phyloP scores from a whole-genome alignment of 2,797 vertebrate genomes.

The Furcifer pardalis region DNA sequence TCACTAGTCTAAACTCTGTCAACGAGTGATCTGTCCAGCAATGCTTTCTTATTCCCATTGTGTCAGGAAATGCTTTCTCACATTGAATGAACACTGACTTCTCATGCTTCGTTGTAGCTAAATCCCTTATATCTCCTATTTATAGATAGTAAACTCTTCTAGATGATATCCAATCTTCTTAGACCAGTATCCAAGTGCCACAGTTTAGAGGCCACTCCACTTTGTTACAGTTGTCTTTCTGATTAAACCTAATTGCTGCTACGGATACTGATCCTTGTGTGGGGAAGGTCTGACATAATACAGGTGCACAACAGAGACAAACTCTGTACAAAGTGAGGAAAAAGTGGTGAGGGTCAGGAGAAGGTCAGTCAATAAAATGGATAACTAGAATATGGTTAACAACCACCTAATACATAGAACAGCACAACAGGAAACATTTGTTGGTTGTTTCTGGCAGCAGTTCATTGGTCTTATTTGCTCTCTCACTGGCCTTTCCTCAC shows the following conservation, averaged over 20 bases:
- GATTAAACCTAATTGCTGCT: no score
- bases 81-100: not conserved
- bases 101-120: not conserved
- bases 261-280: not conserved
- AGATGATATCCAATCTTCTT: not conserved
- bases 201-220: not conserved
- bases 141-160: not conserved
- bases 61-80: no score
- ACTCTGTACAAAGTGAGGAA: not conserved
- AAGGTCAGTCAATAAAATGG: not conserved
- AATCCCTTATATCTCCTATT: not conserved
- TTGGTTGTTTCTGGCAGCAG: conserved; percentile 7
- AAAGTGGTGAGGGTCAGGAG: not conserved
- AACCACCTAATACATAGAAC: conserved; percentile 6
- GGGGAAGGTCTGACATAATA: not conserved
- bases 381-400: not conserved
- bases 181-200: not conserved
- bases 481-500: conserved; percentile 6
- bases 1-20: no score
- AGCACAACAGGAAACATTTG: conserved; percentile 8
- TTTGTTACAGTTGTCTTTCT: not conserved
- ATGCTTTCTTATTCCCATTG: no score
- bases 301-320: not conserved
- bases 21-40: no score
- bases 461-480: conserved; percentile 17